Conservation (phyloP, 2,113 vertebrate genomes). For the Gymnobelideus leadbeateri region DNA sequence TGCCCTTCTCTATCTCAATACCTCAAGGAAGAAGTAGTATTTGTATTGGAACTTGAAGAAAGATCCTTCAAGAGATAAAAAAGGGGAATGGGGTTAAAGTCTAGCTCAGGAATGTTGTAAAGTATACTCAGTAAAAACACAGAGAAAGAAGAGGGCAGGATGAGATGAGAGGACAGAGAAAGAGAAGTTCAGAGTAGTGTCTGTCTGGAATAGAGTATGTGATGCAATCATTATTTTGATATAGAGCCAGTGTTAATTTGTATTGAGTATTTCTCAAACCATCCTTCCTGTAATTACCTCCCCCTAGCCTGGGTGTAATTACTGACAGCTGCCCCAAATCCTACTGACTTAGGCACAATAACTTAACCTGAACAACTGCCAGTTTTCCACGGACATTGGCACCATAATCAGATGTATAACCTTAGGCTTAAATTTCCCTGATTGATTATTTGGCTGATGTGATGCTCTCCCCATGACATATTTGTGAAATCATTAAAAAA, state of each 20-base stretch:
- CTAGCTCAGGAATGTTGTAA: background rate
- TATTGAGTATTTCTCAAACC: background rate
- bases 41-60: background rate
- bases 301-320: background rate
- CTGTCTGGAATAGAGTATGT: background rate
- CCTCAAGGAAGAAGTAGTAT: background rate
- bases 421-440: background rate
- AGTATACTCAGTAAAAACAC: background rate
- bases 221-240: background rate
- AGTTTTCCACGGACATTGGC: background rate
- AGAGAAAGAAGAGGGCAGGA: background rate
- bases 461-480: background rate
- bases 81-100: background rate
- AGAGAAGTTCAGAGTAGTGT: background rate
- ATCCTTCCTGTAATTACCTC: background rate
- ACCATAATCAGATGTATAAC: background rate
- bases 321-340: background rate
- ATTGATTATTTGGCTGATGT: background rate
- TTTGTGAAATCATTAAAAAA: background rate
- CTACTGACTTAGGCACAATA: background rate
- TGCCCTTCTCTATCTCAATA: background rate
- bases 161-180: background rate
- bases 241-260: background rate
- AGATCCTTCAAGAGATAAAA: background rate
- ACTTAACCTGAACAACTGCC: background rate